Conservation (phyloP, 2,113 vertebrate genomes). For the Leucoraja erinaceus region DNA sequence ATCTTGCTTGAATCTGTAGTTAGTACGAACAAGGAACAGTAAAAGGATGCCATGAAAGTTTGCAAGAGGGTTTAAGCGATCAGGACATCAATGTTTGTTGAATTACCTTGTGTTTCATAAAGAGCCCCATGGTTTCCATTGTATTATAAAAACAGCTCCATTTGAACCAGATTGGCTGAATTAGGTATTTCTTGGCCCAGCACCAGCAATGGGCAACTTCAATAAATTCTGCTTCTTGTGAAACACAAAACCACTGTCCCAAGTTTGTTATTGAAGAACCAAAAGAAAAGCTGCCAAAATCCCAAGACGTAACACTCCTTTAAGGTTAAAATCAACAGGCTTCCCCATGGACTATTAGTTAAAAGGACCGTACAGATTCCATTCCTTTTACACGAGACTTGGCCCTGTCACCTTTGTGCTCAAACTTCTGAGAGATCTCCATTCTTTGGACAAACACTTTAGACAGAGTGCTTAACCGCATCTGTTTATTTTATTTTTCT, state of each 20-base stretch:
- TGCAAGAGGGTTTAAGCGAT: slow-evolving; percentile 12
- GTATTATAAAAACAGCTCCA: slow-evolving; percentile 18
- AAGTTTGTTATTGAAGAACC: slow-evolving; percentile 36
- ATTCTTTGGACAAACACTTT: slow-evolving; percentile 64
- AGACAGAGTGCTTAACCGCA: slow-evolving; percentile 71
- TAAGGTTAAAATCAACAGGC: slow-evolving; percentile 57
- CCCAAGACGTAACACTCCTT: slow-evolving; percentile 37
- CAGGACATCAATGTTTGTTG: not conserved
- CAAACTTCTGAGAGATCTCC: slow-evolving; percentile 60
- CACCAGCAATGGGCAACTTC: slow-evolving; percentile 29
- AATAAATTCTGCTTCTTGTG: slow-evolving; percentile 36
- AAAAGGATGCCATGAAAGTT: not conserved
- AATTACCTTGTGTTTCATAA: slow-evolving; percentile 18
- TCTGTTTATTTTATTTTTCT: slow-evolving; percentile 78
- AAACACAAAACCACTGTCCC: slow-evolving; percentile 39
- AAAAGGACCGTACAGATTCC: slow-evolving; percentile 47
- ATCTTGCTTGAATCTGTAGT: not conserved
- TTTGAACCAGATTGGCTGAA: slow-evolving; percentile 19
- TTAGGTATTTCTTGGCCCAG: slow-evolving; percentile 29
- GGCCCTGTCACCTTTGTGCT: slow-evolving; percentile 51
- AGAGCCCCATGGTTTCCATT: slow-evolving; percentile 5
- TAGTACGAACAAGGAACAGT: not conserved
- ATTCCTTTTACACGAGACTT: slow-evolving; percentile 50
- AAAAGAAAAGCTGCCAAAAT: slow-evolving; percentile 38
- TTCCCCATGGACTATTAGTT: slow-evolving; percentile 55